Percentiles rank a stretch among this genome's conserved stretches.
phyloP scores from a whole-genome alignment of 2,888 invertebrate species.

The Drosophila prolongata region DNA sequence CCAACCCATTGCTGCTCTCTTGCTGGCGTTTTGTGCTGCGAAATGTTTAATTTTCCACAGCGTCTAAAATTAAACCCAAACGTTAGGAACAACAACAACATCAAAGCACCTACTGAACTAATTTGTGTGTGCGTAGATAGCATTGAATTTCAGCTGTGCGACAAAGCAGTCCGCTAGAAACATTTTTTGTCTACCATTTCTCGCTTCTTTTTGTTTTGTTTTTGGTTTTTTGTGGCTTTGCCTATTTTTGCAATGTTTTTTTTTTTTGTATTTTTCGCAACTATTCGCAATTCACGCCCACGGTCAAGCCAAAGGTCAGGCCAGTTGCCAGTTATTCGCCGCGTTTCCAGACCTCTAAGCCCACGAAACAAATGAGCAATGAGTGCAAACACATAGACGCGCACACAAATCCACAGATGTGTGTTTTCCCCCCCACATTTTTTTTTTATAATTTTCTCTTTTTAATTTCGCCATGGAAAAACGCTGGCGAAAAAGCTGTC shows the following conservation, averaged over 20 bases:
- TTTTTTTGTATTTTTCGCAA: slow-evolving; percentile 23
- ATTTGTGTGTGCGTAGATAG: slow-evolving; percentile 71
- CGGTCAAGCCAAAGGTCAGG: slow-evolving; percentile 74
- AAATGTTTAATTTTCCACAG: slow-evolving; percentile 56
- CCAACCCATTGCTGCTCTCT: slow-evolving; percentile 19
- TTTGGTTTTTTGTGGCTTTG: slow-evolving; percentile 20
- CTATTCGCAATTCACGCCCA: slow-evolving; percentile 69
- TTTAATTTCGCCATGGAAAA: slow-evolving; percentile 24
- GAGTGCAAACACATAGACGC: slow-evolving; percentile 19
- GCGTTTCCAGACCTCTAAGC: slow-evolving; percentile 7
- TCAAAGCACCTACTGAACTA: slow-evolving; percentile 77
- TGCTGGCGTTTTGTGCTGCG: slow-evolving; percentile 34
- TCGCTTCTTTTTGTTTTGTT: slow-evolving; percentile 5
- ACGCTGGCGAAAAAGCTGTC: slow-evolving; percentile 12
- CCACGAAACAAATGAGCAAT: slow-evolving; percentile 38
- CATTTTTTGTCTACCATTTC: slow-evolving; percentile 33
- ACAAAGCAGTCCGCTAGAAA: slow-evolving; percentile 66
- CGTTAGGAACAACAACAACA: slow-evolving; percentile 46
- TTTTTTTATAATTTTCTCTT: slow-evolving; percentile 17
- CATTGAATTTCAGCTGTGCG: slow-evolving; percentile 66
- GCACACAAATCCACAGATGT: slow-evolving; percentile 8
- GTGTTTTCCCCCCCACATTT: slow-evolving; percentile 27
- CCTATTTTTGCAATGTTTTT: slow-evolving; percentile 12
- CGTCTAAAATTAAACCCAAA: slow-evolving; percentile 68
- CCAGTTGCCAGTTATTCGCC: slow-evolving; percentile 21